Evolutionary conservation across 1,140 invertebrate species (phyloP).

Genomic region (Chironomus striatipennis): DNA sequence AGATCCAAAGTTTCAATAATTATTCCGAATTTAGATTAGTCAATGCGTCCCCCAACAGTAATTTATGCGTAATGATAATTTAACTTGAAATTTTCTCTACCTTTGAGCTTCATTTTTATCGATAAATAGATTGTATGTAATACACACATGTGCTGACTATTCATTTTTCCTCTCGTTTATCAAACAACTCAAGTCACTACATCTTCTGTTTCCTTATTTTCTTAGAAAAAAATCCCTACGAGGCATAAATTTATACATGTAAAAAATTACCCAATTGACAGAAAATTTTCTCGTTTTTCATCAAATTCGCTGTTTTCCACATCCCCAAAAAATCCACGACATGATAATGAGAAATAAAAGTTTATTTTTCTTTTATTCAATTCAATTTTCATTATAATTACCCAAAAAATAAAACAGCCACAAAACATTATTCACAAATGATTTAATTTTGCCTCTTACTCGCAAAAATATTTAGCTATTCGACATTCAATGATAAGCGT

Average conservation of each 20-base stretch:
- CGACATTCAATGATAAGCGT: background rate
- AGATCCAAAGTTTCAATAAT: no score
- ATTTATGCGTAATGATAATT: no score
- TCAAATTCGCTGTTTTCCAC: background rate
- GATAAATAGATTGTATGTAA: no score
- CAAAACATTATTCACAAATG: background rate
- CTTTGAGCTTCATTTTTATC: no score
- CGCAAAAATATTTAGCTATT: background rate
- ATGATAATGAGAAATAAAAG: background rate
- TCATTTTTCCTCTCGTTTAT: background rate
- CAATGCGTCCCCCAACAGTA: no score
- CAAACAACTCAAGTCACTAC: background rate
- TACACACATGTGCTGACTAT: constrained; percentile 1
- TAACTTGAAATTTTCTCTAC: no score
- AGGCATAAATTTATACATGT: background rate
- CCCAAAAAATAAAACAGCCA: background rate
- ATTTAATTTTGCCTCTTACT: background rate
- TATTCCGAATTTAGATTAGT: no score
- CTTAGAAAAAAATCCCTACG: background rate
- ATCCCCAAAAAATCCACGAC: no score
- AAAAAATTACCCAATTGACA: background rate
- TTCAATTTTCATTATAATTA: constrained; percentile 13
- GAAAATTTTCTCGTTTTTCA: background rate
- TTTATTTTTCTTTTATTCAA: background rate
- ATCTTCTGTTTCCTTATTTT: background rate